phyloP scores from a whole-genome alignment of 2,113 vertebrate genomes.

The Butorides virescens region DNA sequence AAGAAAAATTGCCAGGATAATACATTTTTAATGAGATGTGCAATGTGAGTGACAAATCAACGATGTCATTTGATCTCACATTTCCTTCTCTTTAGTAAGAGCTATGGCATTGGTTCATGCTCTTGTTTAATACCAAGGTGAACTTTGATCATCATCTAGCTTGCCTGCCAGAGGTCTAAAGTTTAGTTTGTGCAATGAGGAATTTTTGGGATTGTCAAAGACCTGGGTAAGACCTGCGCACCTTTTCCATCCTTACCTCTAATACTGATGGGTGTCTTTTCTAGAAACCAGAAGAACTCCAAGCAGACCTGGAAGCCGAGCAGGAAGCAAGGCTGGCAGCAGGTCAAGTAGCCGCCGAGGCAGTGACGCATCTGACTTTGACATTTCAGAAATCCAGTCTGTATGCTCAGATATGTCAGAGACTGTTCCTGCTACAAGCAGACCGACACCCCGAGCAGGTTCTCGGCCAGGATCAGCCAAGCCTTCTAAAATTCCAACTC shows the following conservation, averaged over 20 bases:
- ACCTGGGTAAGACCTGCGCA: neutral
- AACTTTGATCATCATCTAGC: neutral
- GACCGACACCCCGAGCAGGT: slow-evolving; percentile 80
- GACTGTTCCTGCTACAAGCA: slow-evolving; percentile 80
- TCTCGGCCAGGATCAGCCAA: slow-evolving; percentile 85
- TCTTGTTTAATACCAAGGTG: neutral
- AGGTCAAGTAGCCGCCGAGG: slow-evolving; percentile 93
- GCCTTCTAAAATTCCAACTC: slow-evolving; percentile 96
- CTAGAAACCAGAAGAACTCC: slow-evolving; percentile 82
- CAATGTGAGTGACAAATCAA: neutral
- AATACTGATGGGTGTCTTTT: neutral
- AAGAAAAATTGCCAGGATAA: neutral
- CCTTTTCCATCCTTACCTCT: neutral
- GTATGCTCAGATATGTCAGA: slow-evolving; percentile 92
- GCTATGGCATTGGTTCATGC: neutral
- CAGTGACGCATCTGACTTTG: slow-evolving; percentile 97
- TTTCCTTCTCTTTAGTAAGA: neutral
- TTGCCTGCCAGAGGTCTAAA: neutral
- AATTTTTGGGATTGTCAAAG: neutral
- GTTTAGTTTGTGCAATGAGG: neutral
- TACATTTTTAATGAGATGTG: neutral
- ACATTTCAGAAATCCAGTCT: slow-evolving; percentile 98
- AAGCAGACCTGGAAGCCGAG: slow-evolving; percentile 85
- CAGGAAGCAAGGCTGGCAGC: slow-evolving; percentile 95
- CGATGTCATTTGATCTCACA: neutral